Conservation (phyloP, 2,113 vertebrate species). For the Potamarius usumacintae region DNA sequence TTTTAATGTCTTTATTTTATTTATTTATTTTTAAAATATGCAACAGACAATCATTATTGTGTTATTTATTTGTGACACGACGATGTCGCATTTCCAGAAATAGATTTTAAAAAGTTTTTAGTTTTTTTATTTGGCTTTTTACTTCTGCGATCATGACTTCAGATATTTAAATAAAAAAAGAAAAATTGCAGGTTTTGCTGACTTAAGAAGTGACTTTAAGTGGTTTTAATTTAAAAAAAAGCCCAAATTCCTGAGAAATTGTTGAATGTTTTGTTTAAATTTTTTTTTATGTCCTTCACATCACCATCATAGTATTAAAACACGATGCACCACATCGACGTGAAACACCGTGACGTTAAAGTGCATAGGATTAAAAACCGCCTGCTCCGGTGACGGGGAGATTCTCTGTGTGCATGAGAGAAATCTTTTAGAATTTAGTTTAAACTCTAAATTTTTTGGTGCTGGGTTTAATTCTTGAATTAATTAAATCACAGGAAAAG, state of each 20-base stretch:
- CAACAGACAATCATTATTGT: conserved; percentile 74
- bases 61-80: conserved; percentile 68
- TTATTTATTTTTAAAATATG: conserved; percentile 47
- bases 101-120: neutral
- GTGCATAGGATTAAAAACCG: neutral
- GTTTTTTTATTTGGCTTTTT: conserved; percentile 6
- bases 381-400: neutral
- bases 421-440: conserved; percentile 14
- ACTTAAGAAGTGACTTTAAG: conserved; percentile 74
- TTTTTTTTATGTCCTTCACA: neutral
- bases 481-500: conserved; percentile 44
- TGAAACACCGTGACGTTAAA: neutral
- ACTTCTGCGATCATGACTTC: too few species aligned
- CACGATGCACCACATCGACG: neutral
- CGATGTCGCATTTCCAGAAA: neutral
- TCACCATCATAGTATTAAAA: neutral
- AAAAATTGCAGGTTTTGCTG: neutral
- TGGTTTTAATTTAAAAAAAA: conserved; percentile 62
- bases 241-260: neutral
- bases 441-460: conserved; percentile 45
- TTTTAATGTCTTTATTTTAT: conserved; percentile 8
- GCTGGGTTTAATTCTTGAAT: conserved; percentile 40
- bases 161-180: neutral
- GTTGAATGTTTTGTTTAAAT: neutral
- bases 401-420: conserved; percentile 27